These are phyloP conservation scores for Saccostrea glomerata DNA, from an alignment of 1,140 invertebrate genomes.

Conservation along the genomic window DNA sequence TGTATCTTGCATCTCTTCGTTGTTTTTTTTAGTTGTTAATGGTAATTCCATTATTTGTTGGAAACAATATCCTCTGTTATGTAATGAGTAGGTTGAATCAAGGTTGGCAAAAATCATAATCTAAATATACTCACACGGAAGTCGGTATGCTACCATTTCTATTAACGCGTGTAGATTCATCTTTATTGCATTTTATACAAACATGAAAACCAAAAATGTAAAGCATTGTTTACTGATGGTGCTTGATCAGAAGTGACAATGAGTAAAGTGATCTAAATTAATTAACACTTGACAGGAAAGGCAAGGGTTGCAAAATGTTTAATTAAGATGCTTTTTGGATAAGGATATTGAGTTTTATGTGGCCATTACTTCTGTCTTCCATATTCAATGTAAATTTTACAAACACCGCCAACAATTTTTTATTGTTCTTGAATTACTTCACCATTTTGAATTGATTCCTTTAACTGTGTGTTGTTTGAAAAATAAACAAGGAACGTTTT, in stretches of 20 bases:
- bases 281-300: background rate
- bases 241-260: background rate
- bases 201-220: background rate
- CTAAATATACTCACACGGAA: conserved; percentile 1
- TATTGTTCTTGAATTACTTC: no score
- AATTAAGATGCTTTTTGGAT: background rate
- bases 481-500: no score
- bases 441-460: no score
- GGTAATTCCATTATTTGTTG: background rate
- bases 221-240: background rate
- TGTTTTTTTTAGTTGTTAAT: background rate
- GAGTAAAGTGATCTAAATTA: background rate
- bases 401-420: no score
- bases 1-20: background rate
- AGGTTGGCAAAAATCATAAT: background rate
- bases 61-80: background rate
- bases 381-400: no score
- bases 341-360: no score
- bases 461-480: no score
- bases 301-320: background rate
- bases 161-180: background rate
- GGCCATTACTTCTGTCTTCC: no score
- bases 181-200: background rate
- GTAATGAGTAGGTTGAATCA: background rate
- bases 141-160: background rate